Base-by-base conservation (phyloP, 2,888 invertebrate species). In the Mythimna lalbum region DNA sequence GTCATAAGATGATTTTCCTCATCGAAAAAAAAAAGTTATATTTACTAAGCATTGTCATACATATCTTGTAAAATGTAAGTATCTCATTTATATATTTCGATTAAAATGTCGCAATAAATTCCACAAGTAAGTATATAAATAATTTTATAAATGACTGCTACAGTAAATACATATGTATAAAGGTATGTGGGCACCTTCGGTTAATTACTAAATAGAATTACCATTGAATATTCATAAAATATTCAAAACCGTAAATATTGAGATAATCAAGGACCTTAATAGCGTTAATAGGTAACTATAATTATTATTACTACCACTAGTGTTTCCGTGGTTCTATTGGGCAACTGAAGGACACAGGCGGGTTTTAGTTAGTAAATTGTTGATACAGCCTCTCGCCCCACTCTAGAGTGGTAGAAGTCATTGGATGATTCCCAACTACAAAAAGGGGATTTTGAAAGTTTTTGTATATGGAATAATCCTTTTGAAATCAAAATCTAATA, bases 161-260 rank as follows among this genome's bases (percentile, higher is more conserved):
- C 14, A 12, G 27, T 69, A 66, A 21, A 55, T 43, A 50, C 9
- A 23, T 63, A 59, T 21, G n/a, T 43, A 43, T 17, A 43, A 19
- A 43, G 43, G 7, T 56, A 33, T 33, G 31, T 31, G 33, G 33
- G 43, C 57, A 52, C 23, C 10, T 9, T 27, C 5, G 33, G 59
- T 59, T 69, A 82, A 73, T 67, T 67, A 73, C 33, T 27, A 31
- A 61, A 53, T 60, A 61, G 61, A 66, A 81, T 69, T 72, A 43
- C 39, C 50, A 43, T 69, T 78, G 43, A 69, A 78, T 82, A 82
- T 80, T 60, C 57, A 69, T 69, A 61, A 60, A 19, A 50, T 60
- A 52, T 57, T 64, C 55, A 23, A 62, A 23, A 62, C 23, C 27
- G 39, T 14, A n/a, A 21, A 50, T 1, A 4, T 19, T 23, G 12